Conservation (phyloP, 1,140 invertebrate genomes). For the Pseudomyrmex concolor region DNA sequence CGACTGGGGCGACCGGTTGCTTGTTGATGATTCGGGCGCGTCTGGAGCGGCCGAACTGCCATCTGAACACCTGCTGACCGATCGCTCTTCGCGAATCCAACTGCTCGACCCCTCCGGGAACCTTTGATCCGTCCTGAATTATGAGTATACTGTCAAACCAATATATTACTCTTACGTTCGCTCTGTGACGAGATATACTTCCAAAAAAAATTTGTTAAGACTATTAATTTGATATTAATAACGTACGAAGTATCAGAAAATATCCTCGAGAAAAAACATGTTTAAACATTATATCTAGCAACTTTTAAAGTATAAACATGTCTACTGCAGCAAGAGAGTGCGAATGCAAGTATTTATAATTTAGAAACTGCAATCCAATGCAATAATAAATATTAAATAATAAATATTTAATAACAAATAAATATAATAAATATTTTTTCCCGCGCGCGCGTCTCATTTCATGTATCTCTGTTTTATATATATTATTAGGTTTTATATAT, state of each 20-base stretch:
- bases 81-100: constrained; percentile 35
- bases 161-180: neutral
- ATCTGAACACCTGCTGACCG: constrained; percentile 61
- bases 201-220: constrained; percentile 44
- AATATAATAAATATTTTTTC: too few species aligned
- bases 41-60: constrained; percentile 23
- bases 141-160: constrained; percentile 7
- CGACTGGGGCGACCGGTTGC: neutral
- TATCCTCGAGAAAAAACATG: too few species aligned
- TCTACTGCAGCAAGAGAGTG: too few species aligned
- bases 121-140: constrained; percentile 54
- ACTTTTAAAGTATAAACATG: too few species aligned
- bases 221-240: constrained; percentile 18
- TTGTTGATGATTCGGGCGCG: constrained; percentile 41
- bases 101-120: neutral
- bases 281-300: too few species aligned
- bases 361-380: too few species aligned
- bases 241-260: neutral
- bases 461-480: too few species aligned
- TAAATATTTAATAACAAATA: too few species aligned
- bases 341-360: too few species aligned
- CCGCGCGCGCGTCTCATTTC: too few species aligned
- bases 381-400: too few species aligned
- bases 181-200: neutral
- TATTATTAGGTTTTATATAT: too few species aligned